Base-by-base conservation (phyloP, 2,888 invertebrate genomes). In the Hecatera dysodea region DNA sequence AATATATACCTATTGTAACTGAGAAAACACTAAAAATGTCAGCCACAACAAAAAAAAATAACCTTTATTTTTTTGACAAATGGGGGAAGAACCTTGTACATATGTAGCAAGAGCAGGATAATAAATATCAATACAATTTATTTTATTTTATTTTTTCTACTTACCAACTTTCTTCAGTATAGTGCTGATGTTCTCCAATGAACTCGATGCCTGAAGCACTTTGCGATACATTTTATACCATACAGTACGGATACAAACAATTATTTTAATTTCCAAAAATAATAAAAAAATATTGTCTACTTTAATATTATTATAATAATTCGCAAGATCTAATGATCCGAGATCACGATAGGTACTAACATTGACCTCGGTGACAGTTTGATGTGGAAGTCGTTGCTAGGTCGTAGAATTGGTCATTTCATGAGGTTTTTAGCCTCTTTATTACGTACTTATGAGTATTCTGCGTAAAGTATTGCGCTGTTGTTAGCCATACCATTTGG, bases 191-290 rank as follows among this genome's bases (percentile, higher is more conserved):
- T 22, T 64, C 19, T 52, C 17, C 62, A 67, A 59, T 52, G 39
- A 29, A 82, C 72, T 84, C 48, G 12, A 66, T 80, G 56, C 39
- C 56, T 48, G 42, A n/a, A 68, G 9, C 19, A 39, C 19, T 29
- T 39, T 15, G 17, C 42, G 9, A 33, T 56, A 66, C 57, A 72
- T 83, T 86, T 72, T 90, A 90, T 89, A 89, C 81, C 44, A 69
- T 61, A 78, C 56, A 60, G 36, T 46, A 75, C 90, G 92, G 92
- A 91, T 88, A 83, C 81, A 42, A 70, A 78, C 85, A 85, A 90
- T 91, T 89, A 90, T 84, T 78, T 52, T 88, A 87, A 88, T 88
- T 79, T 69, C 67, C 68, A 82, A 87, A 84, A 85, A 61, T 72
- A 74, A 72, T 68, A 72, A 85, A 86, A 84, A 86, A 83, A 73